Evolutionary conservation across 2,797 vertebrate species (phyloP).

Genomic region (Oreonectes daqikongensis): DNA sequence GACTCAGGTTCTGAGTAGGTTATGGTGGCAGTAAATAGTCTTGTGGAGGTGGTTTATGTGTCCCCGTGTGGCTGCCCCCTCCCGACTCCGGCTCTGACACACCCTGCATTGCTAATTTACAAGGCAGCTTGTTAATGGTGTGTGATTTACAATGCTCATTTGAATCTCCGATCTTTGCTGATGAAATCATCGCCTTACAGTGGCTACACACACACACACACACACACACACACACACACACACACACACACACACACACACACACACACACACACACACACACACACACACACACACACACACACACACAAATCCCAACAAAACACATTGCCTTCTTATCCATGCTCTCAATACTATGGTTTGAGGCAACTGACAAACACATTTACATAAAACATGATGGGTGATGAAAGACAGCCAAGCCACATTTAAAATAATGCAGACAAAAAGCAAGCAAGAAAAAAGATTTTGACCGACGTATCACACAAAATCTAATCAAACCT

Average conservation of each 20-base stretch:
- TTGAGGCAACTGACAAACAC: conserved; percentile 13
- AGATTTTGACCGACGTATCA: background rate
- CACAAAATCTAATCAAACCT: conserved; percentile 19
- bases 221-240: too few species aligned
- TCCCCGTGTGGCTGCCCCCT: conserved; percentile 43
- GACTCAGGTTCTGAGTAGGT: conserved; percentile 44
- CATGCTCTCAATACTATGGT: background rate
- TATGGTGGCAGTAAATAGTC: conserved; percentile 70
- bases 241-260: too few species aligned
- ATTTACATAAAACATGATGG: conserved; percentile 49
- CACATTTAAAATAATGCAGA: background rate
- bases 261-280: too few species aligned
- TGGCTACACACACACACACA: conserved; percentile 9
- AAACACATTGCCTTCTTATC: background rate
- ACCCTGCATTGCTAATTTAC: conserved; percentile 72
- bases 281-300: too few species aligned
- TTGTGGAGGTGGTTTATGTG: conserved; percentile 66
- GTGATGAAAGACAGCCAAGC: background rate
- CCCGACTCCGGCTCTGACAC: conserved; percentile 26
- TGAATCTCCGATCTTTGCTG: conserved; percentile 74
- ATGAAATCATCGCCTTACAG: conserved; percentile 77
- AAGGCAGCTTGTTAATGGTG: conserved; percentile 77
- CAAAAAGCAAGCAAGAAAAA: conserved; percentile 27
- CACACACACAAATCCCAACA: background rate
- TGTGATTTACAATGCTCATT: conserved; percentile 80